These are phyloP conservation scores for Calephelis nemesis DNA, from an alignment of 1,140 invertebrate species.

Conservation along the genomic window DNA sequence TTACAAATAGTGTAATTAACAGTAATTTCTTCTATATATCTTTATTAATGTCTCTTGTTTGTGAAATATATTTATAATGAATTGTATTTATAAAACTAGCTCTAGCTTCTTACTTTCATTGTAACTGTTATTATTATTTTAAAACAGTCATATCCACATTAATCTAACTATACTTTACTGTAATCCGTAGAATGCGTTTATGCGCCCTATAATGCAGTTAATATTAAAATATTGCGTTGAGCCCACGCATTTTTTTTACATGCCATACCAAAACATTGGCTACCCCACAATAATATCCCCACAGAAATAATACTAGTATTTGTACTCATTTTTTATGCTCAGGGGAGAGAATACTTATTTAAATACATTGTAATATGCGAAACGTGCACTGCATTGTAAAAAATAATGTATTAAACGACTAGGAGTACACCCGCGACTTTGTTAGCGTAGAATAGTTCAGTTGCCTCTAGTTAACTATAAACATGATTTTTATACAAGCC, in stretches of 20 bases:
- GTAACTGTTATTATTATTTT: slow-evolving; percentile 22
- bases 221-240: slow-evolving; percentile 77
- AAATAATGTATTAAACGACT: neutral
- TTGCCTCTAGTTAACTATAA: no score
- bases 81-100: no score
- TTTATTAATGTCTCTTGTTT: no score
- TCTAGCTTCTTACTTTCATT: no score
- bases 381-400: slow-evolving; percentile 32
- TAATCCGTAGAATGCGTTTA: slow-evolving; percentile 53
- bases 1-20: no score
- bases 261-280: slow-evolving; percentile 67
- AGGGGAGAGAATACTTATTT: slow-evolving; percentile 55
- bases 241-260: slow-evolving; percentile 71
- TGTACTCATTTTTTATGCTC: slow-evolving; percentile 61
- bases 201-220: slow-evolving; percentile 70
- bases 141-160: slow-evolving; percentile 39
- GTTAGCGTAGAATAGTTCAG: no score
- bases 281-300: slow-evolving; percentile 59
- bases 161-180: slow-evolving; percentile 43
- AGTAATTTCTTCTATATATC: no score
- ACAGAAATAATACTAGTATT: slow-evolving; percentile 73
- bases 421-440: no score
- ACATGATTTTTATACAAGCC: no score
- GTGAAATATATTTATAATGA: no score
- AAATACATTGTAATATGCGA: slow-evolving; percentile 57